Evolutionary conservation across 2,888 invertebrate genomes (phyloP).

Genomic region (Nysson spinosus): DNA sequence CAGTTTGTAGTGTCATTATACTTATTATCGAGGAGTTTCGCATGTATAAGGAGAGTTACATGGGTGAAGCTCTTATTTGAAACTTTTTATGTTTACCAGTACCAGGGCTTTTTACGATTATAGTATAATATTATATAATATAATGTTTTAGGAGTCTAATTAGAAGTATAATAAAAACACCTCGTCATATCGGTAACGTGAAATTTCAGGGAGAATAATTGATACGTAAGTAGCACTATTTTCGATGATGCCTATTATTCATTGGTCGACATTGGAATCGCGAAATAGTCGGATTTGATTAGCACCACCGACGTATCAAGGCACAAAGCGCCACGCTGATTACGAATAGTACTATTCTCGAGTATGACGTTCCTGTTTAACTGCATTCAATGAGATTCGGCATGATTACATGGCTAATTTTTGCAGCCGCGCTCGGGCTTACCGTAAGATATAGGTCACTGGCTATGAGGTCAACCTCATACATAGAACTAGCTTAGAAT

Average conservation of each 20-base stretch:
- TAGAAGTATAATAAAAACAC: too few species aligned
- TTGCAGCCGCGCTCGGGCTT: slow-evolving; percentile 41
- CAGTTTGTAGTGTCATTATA: too few species aligned
- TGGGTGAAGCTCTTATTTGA: too few species aligned
- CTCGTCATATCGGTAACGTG: too few species aligned
- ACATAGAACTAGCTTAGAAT: slow-evolving; percentile 55
- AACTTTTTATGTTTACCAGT: too few species aligned
- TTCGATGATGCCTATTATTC: background rate
- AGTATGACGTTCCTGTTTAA: slow-evolving; percentile 60
- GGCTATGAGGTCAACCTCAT: slow-evolving; percentile 58
- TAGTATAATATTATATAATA: too few species aligned
- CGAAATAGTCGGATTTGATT: slow-evolving; percentile 31
- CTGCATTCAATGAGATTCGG: slow-evolving; percentile 59
- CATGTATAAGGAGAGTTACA: too few species aligned
- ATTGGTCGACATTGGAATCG: slow-evolving; percentile 4
- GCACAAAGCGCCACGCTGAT: slow-evolving; percentile 26
- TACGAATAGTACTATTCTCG: slow-evolving; percentile 66
- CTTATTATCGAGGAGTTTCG: too few species aligned
- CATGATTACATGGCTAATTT: slow-evolving; percentile 61
- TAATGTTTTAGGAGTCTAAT: too few species aligned
- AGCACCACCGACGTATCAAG: slow-evolving; percentile 16
- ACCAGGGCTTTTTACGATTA: too few species aligned
- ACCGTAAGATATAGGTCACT: slow-evolving; percentile 58
- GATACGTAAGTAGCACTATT: too few species aligned
- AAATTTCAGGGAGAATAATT: too few species aligned